Conservation (phyloP, 2,888 invertebrate species). For the Orthonychiurus folsomi region DNA sequence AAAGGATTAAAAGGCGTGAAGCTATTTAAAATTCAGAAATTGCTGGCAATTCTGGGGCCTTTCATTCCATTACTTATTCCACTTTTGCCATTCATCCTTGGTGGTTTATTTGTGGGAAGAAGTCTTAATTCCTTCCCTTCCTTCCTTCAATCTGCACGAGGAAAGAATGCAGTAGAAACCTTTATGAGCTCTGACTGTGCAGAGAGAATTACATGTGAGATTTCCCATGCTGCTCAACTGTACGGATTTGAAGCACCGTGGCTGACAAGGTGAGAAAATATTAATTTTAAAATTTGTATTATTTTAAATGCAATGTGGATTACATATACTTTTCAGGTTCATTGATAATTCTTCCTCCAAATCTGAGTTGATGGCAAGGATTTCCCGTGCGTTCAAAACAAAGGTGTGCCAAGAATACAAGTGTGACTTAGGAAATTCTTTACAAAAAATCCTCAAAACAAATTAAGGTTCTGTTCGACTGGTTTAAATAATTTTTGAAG, state of each 20-base stretch:
- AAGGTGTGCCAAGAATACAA: not conserved
- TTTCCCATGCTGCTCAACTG: not conserved
- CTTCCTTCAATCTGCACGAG: not conserved
- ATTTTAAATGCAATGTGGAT: not conserved
- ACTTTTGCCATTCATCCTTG: not conserved
- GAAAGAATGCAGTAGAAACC: not conserved
- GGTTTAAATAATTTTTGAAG: too few relatives aligned
- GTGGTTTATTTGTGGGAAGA: not conserved
- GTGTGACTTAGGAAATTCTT: not conserved
- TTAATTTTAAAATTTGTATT: not conserved
- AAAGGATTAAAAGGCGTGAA: constrained; percentile 18
- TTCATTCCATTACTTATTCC: not conserved
- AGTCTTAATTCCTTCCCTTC: not conserved
- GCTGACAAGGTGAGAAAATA: constrained; percentile 7
- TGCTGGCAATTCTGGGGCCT: not conserved
- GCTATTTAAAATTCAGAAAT: not conserved
- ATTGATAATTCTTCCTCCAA: constrained; percentile 8
- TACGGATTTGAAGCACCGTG: constrained; percentile 6
- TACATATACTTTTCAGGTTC: not conserved
- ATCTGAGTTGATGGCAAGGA: constrained; percentile 8
- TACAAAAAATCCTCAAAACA: not conserved
- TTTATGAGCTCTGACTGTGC: not conserved
- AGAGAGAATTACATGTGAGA: constrained; percentile 10
- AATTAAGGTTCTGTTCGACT: too few relatives aligned
- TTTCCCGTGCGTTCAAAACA: constrained; percentile 2